Base-by-base conservation (phyloP, 2,888 invertebrate species). In the Pediacus dermestoides region DNA sequence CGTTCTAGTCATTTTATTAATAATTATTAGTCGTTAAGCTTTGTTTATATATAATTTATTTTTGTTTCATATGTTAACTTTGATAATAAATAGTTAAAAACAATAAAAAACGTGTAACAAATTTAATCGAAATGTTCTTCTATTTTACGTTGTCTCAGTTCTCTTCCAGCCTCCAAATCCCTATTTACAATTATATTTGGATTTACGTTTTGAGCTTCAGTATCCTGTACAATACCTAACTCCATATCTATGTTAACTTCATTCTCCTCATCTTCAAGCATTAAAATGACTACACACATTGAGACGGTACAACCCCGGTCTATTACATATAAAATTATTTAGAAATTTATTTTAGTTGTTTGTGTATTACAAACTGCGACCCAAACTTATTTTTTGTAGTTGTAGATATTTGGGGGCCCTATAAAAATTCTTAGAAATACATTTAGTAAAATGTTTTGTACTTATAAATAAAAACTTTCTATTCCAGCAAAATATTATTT, bases 241-340 rank as follows among this genome's bases (percentile, higher is more conserved):
- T 4, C 23, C n/a, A 9, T n/a, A 23, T 4, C 23, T 23, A 23
- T n/a, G 9, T 23, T 10, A 23, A 7, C 3, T 23, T 3, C 23
- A 3, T 6, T n/a, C 3, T 13, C 21, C 9, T 28, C 9, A 14
- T 37, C 32, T 3, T 34, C 39, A 16, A 25, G 6, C 31, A 26
- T 34, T 12, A 30, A 11, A 12, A 14, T 22, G 25, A 46, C 11
- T n/a, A n/a, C n/a, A n/a, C n/a, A n/a, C n/a, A n/a, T n/a, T n/a
- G n/a, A n/a, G n/a, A n/a, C n/a, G n/a, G n/a, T n/a, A n/a, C n/a
- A n/a, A n/a, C n/a, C n/a, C n/a, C n/a, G n/a, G n/a, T n/a, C n/a
- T n/a, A n/a, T n/a, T n/a, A n/a, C n/a, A n/a, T n/a, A n/a, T n/a
- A n/a, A n/a, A n/a, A n/a, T n/a, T n/a, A n/a, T n/a, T n/a, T n/a